Evolutionary conservation across 1,140 invertebrate species (phyloP), one percentile per base, ranked within the genome.

Genomic region (Platorchestia sp.): DNA sequence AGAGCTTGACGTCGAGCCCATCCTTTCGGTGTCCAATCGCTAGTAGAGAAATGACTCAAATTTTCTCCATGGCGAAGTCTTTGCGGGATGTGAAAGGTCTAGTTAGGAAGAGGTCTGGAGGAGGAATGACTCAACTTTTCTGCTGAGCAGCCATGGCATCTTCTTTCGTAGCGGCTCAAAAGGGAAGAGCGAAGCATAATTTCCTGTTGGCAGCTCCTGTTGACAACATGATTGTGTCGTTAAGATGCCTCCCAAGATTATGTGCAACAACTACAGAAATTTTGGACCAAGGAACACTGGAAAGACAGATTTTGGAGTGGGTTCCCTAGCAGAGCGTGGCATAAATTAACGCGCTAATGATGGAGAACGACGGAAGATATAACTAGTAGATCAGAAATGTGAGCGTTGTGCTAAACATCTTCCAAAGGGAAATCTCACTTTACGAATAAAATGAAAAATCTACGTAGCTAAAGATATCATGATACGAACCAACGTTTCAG

Each of bases 181-280:
- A 75, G 59, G 59, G 59, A 75, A 75, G 59, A 10, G 59, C 27
- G 59, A 75, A 75, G 59, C 59, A 75, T 75, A 75, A 75, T 75
- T 75, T 36, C 59, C 59, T 75, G 59, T 75, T 75, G 36, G 59
- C 59, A 22, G 59, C 59, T 36, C 59, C 14, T 75, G 59, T 75
- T 75, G 59, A 75, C 59, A 75, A 75, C 59, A 75, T 75, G 59
- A 75, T 75, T 75, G 59, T 75, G 59, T 75, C 59, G 59, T 75
- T 75, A 75, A 75, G 59, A 75, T 75, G 59, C 14, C 59, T 14
- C 27, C 59, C 27, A 22, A 75, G 59, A 75, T 75, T 75, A 75
- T 75, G 59, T 22, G 59, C 59, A 75, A 22, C 59, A 75, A 75
- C 59, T 75, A 75, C 59, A 36, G 59, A 75, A 75, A 75, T 75